Evolutionary conservation across 2,888 invertebrate genomes (phyloP), one percentile per base, ranked within the genome.

Genomic region (Caenorhabditis sinica): DNA sequence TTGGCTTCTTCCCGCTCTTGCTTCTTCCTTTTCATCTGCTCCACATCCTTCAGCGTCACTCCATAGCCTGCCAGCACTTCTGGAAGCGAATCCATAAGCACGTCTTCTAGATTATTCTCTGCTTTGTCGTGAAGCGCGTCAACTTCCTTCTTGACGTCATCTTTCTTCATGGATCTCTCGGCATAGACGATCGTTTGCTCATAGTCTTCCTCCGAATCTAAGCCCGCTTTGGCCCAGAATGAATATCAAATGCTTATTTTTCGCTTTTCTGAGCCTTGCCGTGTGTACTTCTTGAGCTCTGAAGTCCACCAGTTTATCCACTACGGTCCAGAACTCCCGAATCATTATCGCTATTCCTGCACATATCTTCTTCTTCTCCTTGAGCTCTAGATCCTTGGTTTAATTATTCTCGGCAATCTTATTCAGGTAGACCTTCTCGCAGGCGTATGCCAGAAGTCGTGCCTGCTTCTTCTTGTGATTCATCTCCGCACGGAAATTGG

Each of bases 401-500:
- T 95, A 95, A 92, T 96, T 96, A 13, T 96, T 96, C 68, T 96
- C 96, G 89, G 95, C 94, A 73, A 97, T 96, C 92, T 96, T 96
- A 89, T 97, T 97, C 15, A 86, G 51, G 63, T 85, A 77, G 43
- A 80, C 82, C 40, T 86, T 86, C 11, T 86, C 87, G 9, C 88
- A 87, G 11, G 84, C 60, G 1, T 49, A 13, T 0, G 88, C 83
- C 9, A 86, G 28, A 75, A 88, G 87, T 71, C 82, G 87, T 8
- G 90, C 89, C n/a, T 80, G 33, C 17, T 43, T 79, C 33, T 97
- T 97, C 93, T 99, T 99, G 97, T 97, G 97, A 93, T 97, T 97
- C 86, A 98, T 95, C 94, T 99, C 99, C 93, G 97, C 96, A 36
- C 96, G 96, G 94, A 99, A 99, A 94, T 99, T 98, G 51, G 97